Percentiles rank a stretch among this genome's conserved stretches.
These are phyloP conservation scores for Sinocyclocheilus anshuiensis DNA, from an alignment of 2,113 vertebrate species.

Conservation along the genomic window DNA sequence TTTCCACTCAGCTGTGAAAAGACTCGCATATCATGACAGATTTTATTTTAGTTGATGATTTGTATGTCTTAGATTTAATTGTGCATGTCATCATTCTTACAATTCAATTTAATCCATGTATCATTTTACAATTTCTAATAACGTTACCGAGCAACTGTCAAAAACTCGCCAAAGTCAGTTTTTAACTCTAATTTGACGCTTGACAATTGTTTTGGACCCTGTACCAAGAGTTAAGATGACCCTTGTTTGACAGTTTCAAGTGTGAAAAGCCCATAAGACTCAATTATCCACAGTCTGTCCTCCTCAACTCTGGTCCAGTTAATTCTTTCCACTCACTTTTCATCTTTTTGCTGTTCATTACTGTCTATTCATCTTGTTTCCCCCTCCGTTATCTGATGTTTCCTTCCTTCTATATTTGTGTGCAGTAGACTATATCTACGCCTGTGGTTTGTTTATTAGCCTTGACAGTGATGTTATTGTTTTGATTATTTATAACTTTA, in stretches of 20 bases:
- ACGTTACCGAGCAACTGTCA: background rate
- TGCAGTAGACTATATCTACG: background rate
- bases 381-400: background rate
- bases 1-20: background rate
- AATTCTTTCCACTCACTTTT: background rate
- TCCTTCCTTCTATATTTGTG: background rate
- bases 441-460: background rate
- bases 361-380: background rate
- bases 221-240: background rate
- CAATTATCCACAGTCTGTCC: background rate
- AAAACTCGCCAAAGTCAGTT: background rate
- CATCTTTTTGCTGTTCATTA: constrained; percentile 6
- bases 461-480: background rate
- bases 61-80: background rate
- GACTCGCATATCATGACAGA: background rate
- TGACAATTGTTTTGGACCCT: background rate
- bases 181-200: background rate
- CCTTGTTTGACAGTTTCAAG: background rate
- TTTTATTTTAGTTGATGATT: background rate
- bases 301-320: background rate
- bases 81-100: background rate
- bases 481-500: background rate
- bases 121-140: background rate
- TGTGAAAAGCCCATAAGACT: constrained; percentile 5
- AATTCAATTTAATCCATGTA: background rate